Conservation (phyloP, 2,113 vertebrate genomes). For the Oxygymnocypris stewartii region DNA sequence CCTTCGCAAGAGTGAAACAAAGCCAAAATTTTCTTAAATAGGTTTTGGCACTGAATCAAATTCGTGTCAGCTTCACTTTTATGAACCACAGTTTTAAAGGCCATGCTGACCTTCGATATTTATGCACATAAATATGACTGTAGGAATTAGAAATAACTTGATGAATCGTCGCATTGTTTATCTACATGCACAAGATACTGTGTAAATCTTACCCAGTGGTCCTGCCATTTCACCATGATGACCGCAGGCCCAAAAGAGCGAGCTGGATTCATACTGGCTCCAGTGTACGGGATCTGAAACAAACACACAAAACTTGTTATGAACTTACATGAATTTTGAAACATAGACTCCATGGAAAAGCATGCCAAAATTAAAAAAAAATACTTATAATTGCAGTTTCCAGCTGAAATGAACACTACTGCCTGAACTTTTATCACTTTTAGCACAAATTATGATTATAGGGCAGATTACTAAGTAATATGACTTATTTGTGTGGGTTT, state of each 20-base stretch:
- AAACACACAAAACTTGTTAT: slow-evolving; percentile 28
- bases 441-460: not conserved
- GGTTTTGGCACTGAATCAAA: not conserved
- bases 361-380: not conserved
- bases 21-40: slow-evolving; percentile 37
- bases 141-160: not conserved
- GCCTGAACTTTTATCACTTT: not conserved
- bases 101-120: not conserved
- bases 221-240: slow-evolving; percentile 67
- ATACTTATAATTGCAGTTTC: not conserved
- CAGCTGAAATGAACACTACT: not conserved
- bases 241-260: slow-evolving; percentile 71
- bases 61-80: not conserved
- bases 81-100: not conserved
- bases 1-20: slow-evolving; percentile 33
- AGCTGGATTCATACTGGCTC: slow-evolving; percentile 76
- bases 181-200: not conserved
- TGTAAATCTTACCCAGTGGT: slow-evolving; percentile 70
- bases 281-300: slow-evolving; percentile 72
- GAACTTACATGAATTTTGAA: not conserved
- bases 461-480: not conserved
- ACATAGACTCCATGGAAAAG: not conserved
- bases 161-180: not conserved
- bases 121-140: not conserved
- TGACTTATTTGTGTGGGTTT: not conserved